Base-by-base conservation (phyloP, 1,140 invertebrate species). In the Caenorhabditis latens region DNA sequence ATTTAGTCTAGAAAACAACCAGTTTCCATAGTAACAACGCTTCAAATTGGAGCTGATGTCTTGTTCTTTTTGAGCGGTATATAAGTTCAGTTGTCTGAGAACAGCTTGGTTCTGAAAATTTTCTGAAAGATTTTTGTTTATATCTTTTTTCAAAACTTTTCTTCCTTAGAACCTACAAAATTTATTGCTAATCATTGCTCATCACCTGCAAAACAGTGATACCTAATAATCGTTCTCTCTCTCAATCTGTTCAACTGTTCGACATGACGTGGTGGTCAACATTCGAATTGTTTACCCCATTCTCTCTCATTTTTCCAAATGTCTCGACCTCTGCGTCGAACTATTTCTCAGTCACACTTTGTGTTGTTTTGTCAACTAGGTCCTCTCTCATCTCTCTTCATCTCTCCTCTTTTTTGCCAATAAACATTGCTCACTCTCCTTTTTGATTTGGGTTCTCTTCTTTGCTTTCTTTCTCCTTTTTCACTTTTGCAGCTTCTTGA, bases 201-300 rank as follows among this genome's bases (percentile, higher is more conserved):
- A 8, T 53, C 5, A 53, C 50, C 50, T 53, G 11, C 5, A 53
- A 53, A 14, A 5, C 3, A 53, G 9, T 3, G 11, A 53, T 11
- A 50, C 50, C 50, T 16, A 11, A 53, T 3, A 11, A 32, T 53
- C 21, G 9, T 63, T 63, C 24, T 9, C 9, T 40, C 24, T 4
- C 14, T 46, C 14, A 6, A 6, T 14, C 40, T 71, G 65, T 71
- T 71, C 65, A 46, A 71, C 65, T 71, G 65, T 71, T 71, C 65
- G 5, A 4, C 65, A 71, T 71, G 65, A 71, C 65, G 65, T 71
- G 65, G 42, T 71, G 40, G 42, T 63, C 61, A 63, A 63, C 61
- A 63, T 58, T 58, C 21, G 8, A 42, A 32, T 19, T 71, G 65
- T 71, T 71, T 71, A 71, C 65, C 19, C 65, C 65, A 8, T 63